Evolutionary conservation across 2,113 vertebrate species (phyloP).

Genomic region (Pao palembangensis): DNA sequence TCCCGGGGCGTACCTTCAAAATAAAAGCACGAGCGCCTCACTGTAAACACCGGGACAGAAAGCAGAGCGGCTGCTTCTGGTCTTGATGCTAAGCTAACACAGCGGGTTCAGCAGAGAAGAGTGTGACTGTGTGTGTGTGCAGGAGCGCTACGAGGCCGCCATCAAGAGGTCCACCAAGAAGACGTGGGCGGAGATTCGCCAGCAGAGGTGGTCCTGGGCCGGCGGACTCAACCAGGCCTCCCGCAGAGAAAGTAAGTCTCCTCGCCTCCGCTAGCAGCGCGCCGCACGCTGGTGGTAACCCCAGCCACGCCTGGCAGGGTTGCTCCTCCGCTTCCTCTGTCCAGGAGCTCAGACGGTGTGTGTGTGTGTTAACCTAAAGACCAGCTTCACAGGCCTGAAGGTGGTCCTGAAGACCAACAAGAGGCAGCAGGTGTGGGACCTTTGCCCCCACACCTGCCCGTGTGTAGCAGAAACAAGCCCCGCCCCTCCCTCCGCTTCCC

Average conservation of each 20-base stretch:
- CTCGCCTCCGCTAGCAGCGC: background rate
- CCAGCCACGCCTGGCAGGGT: no score
- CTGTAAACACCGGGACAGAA: no score
- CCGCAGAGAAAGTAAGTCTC: conserved; percentile 87
- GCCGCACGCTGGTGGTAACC: conserved; percentile 3
- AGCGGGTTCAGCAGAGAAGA: no score
- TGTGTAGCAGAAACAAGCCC: conserved; percentile 5
- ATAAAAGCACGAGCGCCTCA: no score
- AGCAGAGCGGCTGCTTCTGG: background rate
- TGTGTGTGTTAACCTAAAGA: background rate
- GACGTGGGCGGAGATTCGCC: conserved; percentile 96
- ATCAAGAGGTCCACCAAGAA: conserved; percentile 92
- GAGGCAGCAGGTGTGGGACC: no score
- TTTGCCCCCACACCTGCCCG: background rate
- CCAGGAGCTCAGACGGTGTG: conserved; percentile 1
- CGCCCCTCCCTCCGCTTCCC: conserved; percentile 28
- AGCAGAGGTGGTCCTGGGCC: conserved; percentile 97
- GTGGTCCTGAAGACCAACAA: no score
- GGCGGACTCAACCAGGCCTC: conserved; percentile 91
- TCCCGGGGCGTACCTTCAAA: no score
- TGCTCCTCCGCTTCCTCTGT: no score
- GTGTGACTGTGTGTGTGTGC: background rate
- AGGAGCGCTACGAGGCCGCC: conserved; percentile 93
- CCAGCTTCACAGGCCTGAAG: background rate
- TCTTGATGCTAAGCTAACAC: background rate